phyloP scores from a whole-genome alignment of 2,113 vertebrate genomes.

The Cyanoliseus patagonus region DNA sequence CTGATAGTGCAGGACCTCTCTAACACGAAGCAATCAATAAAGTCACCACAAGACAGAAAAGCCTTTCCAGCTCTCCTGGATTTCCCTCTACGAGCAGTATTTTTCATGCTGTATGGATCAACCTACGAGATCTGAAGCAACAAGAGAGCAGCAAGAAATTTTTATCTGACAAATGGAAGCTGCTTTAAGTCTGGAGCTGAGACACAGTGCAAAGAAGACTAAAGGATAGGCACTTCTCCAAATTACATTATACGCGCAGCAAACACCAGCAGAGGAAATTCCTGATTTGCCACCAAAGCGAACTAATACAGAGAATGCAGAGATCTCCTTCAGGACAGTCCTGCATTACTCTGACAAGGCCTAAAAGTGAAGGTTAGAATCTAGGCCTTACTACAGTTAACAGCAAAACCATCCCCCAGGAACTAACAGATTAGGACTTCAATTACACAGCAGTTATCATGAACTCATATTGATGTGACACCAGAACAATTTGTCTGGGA shows the following conservation, averaged over 20 bases:
- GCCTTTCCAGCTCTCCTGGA: not conserved
- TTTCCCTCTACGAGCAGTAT: not conserved
- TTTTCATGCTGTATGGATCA: not conserved
- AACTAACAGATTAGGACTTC: not conserved
- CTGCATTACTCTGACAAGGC: not conserved
- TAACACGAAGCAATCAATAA: not conserved
- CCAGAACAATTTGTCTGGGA: not conserved
- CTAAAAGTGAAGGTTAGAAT: not conserved
- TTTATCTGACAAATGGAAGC: not conserved
- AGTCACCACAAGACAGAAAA: not conserved
- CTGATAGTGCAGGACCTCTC: not conserved
- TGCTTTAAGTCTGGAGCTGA: not conserved
- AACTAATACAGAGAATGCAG: not conserved
- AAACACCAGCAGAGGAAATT: not conserved
- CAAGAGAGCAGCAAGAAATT: not conserved
- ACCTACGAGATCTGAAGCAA: not conserved
- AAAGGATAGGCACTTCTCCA: not conserved
- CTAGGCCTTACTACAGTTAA: not conserved
- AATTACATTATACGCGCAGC: rapidly evolving
- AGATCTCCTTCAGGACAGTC: not conserved
- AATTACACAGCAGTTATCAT: not conserved
- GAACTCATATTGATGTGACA: not conserved
- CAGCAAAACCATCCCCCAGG: not conserved
- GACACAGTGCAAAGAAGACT: not conserved
- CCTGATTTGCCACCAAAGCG: not conserved